Conservation (phyloP, 2,888 invertebrate species). For the Amitus sp. region DNA sequence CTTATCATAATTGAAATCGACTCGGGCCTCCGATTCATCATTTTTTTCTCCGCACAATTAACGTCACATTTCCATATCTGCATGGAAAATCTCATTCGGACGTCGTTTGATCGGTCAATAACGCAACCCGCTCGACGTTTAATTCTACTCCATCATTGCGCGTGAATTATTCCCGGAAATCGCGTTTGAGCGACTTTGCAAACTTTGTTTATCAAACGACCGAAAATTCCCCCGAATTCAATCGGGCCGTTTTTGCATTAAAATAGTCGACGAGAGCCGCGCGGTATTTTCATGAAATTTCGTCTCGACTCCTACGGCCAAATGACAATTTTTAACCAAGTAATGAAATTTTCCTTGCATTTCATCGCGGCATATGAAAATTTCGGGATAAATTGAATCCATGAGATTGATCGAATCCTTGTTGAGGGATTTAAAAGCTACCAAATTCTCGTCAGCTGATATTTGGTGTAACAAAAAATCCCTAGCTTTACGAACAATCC, state of each 20-base stretch:
- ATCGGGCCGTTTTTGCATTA: too few species aligned
- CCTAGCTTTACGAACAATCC: background rate
- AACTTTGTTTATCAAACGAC: background rate
- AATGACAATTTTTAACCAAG: conserved; percentile 23
- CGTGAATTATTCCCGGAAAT: background rate
- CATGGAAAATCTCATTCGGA: background rate
- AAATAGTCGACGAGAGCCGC: too few species aligned
- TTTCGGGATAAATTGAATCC: conserved; percentile 26
- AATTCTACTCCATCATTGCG: background rate
- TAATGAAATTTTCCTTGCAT: conserved; percentile 34
- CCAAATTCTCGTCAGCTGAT: too few species aligned
- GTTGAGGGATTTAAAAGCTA: conserved; percentile 14
- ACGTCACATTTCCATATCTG: background rate
- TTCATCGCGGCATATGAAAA: too few species aligned
- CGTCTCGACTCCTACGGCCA: conserved; percentile 11
- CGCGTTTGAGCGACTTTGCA: background rate
- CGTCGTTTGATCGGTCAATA: background rate
- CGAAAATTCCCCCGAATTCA: too few species aligned
- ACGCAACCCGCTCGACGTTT: background rate
- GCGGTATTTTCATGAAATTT: too few species aligned
- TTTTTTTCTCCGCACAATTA: background rate
- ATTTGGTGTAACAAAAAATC: too few species aligned
- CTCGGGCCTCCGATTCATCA: conserved; percentile 27
- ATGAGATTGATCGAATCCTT: conserved; percentile 34
- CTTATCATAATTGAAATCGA: conserved; percentile 52